Percentiles rank a stretch among this genome's conserved stretches.
Conservation (phyloP, 2,888 invertebrate species). For the Crossocerus cetratus region DNA sequence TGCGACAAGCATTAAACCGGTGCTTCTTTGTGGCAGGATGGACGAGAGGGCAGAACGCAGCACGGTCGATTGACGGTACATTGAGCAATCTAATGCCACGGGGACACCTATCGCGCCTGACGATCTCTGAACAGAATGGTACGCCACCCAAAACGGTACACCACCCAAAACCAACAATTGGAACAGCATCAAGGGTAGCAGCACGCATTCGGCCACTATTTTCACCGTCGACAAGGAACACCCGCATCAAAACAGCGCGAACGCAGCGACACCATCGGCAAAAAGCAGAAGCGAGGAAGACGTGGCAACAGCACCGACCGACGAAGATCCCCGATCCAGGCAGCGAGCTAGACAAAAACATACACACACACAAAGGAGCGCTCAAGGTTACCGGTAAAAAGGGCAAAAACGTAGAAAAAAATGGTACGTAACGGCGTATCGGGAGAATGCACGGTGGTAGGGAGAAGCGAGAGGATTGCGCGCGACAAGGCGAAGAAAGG, state of each 20-base stretch:
- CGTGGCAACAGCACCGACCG: slow-evolving; percentile 1
- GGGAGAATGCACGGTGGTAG: slow-evolving; percentile 37
- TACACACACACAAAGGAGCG: neutral
- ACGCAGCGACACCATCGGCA: too few species aligned
- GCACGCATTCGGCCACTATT: neutral
- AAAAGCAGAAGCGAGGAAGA: slow-evolving; percentile 32
- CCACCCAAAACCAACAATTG: neutral
- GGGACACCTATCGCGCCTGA: slow-evolving; percentile 57
- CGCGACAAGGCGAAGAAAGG: slow-evolving; percentile 8
- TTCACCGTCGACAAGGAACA: too few species aligned
- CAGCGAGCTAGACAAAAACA: neutral
- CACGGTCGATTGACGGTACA: slow-evolving; percentile 74
- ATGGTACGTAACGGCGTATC: slow-evolving; percentile 40
- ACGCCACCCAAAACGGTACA: too few species aligned
- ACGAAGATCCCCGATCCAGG: slow-evolving; percentile 16
- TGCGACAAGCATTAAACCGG: slow-evolving; percentile 20
- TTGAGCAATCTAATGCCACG: slow-evolving; percentile 65
- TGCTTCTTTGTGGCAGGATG: slow-evolving; percentile 66
- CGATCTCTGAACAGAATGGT: slow-evolving; percentile 52
- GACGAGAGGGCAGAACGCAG: slow-evolving; percentile 76
- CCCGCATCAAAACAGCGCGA: too few species aligned
- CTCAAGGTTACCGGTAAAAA: slow-evolving; percentile 10
- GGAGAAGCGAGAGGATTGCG: slow-evolving; percentile 12
- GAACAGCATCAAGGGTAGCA: neutral
- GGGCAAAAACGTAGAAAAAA: slow-evolving; percentile 33